Evolutionary conservation across 2,888 invertebrate genomes (phyloP).

Genomic region (Pegoplata infirma): DNA sequence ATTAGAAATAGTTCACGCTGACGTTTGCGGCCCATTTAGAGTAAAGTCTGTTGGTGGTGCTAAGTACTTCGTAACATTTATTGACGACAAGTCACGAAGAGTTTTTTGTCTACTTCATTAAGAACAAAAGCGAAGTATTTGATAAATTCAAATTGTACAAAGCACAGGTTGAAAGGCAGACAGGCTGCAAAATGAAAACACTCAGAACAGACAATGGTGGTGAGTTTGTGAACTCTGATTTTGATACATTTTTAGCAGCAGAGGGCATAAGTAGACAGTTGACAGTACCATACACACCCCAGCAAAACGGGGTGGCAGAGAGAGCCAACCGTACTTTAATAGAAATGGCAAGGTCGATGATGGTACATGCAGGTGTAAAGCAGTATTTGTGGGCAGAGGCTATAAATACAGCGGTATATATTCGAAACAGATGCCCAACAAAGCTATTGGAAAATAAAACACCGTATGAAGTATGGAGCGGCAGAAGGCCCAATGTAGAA

Average conservation of each 20-base stretch:
- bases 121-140: conserved; percentile 29
- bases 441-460: conserved; percentile 52
- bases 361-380: conserved; percentile 20
- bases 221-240: conserved; percentile 13
- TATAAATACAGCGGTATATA: no score
- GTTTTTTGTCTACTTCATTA: no score
- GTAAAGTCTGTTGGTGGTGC: conserved; percentile 26
- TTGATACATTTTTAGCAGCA: conserved; percentile 15
- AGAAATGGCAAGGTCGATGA: no score
- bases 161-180: conserved; percentile 9
- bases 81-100: conserved; percentile 1
- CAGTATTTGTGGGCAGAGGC: conserved; percentile 30
- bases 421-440: neutral
- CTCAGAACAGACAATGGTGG: no score
- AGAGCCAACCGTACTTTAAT: no score
- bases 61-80: conserved; percentile 11
- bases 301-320: conserved; percentile 24
- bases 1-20: neutral
- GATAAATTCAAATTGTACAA: conserved; percentile 20
- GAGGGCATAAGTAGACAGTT: conserved; percentile 32
- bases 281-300: conserved; percentile 13
- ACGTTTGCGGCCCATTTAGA: conserved; percentile 50
- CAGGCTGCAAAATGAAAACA: conserved; percentile 35
- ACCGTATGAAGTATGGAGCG: conserved; percentile 65
- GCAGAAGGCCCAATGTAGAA: conserved; percentile 52